A percentile compares a stretch with the other conserved stretches of the same genome.
Evolutionary conservation across 2,888 invertebrate species (phyloP).

Genomic region (Digitonthophagus gazella): DNA sequence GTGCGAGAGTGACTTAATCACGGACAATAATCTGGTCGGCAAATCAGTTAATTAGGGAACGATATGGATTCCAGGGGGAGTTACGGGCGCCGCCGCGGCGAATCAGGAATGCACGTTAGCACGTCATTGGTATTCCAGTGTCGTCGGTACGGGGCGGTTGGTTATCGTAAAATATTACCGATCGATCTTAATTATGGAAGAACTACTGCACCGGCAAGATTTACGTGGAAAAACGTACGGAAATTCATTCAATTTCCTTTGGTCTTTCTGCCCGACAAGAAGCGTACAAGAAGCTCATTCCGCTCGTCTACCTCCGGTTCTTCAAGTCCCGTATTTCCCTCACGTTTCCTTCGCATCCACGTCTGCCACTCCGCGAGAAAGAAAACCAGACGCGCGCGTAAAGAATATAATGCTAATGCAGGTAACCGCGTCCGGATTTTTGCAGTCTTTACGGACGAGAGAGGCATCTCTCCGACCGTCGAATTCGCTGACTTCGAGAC

Average conservation of each 20-base stretch:
- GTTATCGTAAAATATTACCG: not conserved
- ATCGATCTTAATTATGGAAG: too few species aligned
- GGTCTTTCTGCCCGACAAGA: not conserved
- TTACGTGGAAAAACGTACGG: not conserved
- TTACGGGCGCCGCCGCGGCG: not conserved
- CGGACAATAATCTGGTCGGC: not conserved
- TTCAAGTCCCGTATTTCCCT: not conserved
- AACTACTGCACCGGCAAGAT: too few species aligned
- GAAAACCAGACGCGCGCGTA: not conserved
- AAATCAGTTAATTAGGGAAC: conserved; percentile 10
- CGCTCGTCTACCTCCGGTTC: not conserved
- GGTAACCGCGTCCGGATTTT: not conserved
- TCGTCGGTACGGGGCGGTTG: not conserved
- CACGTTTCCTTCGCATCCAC: not conserved
- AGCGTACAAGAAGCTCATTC: not conserved
- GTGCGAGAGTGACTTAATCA: conserved; percentile 2
- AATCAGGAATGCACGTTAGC: not conserved
- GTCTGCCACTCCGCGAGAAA: not conserved
- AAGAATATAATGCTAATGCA: not conserved
- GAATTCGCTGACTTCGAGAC: not conserved
- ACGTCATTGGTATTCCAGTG: not conserved
- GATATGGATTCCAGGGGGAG: not conserved
- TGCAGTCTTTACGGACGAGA: not conserved
- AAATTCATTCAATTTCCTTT: not conserved
- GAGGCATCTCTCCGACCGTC: not conserved